Percentiles rank a stretch among this genome's conserved stretches.
These are phyloP conservation scores for Onychomys torridus DNA, from an alignment of 2,797 vertebrate species.

Conservation along the genomic window DNA sequence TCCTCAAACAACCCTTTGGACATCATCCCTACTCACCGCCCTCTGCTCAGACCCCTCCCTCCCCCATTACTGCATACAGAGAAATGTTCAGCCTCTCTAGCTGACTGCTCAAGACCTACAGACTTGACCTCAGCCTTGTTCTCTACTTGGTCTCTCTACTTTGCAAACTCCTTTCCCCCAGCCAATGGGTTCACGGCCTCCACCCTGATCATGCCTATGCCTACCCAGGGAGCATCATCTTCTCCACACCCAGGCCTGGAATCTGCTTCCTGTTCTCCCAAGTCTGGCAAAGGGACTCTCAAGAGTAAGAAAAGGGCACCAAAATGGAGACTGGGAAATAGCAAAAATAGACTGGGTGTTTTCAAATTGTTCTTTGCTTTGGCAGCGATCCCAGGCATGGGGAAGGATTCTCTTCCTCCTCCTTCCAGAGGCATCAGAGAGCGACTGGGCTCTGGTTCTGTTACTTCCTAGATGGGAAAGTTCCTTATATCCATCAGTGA, in stretches of 20 bases:
- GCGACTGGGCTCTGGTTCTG: background rate
- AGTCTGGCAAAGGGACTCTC: slow-evolving; percentile 34
- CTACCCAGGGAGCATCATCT: background rate
- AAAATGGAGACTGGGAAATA: slow-evolving; percentile 46
- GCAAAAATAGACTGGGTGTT: slow-evolving; percentile 53
- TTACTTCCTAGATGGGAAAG: background rate
- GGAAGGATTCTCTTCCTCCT: slow-evolving; percentile 33
- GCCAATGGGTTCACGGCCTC: background rate
- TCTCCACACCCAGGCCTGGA: slow-evolving; percentile 37
- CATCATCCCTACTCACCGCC: background rate
- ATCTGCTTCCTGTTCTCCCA: background rate
- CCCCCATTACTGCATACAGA: background rate
- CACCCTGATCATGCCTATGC: background rate
- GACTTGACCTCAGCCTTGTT: background rate
- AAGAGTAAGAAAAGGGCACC: slow-evolving; percentile 25
- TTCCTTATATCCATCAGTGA: background rate
- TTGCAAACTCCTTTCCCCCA: background rate
- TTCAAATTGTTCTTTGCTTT: slow-evolving; percentile 62
- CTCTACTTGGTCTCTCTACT: background rate
- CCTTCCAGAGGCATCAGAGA: slow-evolving; percentile 4
- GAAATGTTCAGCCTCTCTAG: background rate
- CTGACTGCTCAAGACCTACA: background rate
- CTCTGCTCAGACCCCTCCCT: background rate
- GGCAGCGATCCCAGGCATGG: slow-evolving; percentile 45
- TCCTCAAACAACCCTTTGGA: background rate